A percentile compares a stretch with the other conserved stretches of the same genome.
phyloP scores from a whole-genome alignment of 2,113 vertebrate species.

The Microcebus tavaratra region DNA sequence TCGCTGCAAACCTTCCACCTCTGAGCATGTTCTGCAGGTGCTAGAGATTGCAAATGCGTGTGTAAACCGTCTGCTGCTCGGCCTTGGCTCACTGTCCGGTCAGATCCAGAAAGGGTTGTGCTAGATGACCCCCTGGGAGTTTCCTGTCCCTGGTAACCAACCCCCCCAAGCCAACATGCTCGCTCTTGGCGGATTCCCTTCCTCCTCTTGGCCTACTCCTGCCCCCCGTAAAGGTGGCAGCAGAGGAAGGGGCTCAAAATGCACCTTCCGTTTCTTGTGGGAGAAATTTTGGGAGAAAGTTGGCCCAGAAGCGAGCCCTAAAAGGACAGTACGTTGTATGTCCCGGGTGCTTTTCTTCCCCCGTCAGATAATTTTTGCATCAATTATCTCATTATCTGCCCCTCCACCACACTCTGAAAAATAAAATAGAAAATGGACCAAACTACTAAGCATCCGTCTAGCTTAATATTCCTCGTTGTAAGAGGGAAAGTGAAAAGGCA shows the following conservation, averaged over 20 bases:
- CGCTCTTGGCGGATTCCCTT: fast-evolving
- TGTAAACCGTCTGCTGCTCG: neutral
- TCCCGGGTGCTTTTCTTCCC: neutral
- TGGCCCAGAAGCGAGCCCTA: neutral
- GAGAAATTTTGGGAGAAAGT: neutral
- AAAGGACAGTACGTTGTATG: neutral
- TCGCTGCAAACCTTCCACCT: neutral
- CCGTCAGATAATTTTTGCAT: neutral
- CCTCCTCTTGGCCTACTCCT: neutral
- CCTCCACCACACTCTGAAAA: neutral
- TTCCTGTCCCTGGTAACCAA: neutral
- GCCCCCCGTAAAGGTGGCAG: neutral
- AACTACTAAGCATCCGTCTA: neutral
- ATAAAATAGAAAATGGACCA: neutral
- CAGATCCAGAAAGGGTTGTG: neutral
- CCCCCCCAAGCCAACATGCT: neutral
- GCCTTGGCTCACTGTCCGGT: neutral
- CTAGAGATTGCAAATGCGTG: neutral
- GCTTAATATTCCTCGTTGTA: neutral
- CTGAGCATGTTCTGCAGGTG: fast-evolving
- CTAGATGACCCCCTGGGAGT: neutral
- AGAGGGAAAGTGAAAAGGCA: neutral
- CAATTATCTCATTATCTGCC: neutral
- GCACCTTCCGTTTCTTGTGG: neutral
- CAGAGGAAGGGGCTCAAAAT: neutral